A percentile compares a stretch with the other conserved stretches of the same genome.
Conservation (phyloP, 2,797 vertebrate genomes). For the Alcedo quadribrachys region DNA sequence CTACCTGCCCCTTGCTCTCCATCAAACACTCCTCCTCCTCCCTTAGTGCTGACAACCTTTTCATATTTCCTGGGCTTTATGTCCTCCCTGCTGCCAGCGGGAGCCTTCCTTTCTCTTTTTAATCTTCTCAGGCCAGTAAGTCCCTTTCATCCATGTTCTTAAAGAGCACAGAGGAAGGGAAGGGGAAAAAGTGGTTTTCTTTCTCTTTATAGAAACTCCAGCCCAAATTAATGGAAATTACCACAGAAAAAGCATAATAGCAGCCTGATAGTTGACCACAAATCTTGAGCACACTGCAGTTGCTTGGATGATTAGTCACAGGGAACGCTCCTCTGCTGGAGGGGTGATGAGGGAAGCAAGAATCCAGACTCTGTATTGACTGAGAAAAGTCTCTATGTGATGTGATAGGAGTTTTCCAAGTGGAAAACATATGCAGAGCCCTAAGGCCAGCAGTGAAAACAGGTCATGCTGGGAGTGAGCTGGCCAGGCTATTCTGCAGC, state of each 20-base stretch:
- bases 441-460: not conserved
- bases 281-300: not conserved
- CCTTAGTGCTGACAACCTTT: not conserved
- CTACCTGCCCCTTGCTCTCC: not conserved
- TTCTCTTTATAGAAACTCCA: not conserved
- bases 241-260: not conserved
- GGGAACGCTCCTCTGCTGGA: not conserved
- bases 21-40: not conserved
- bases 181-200: not conserved
- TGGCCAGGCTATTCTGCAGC: not conserved
- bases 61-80: not conserved
- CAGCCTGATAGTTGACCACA: not conserved
- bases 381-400: fast-evolving
- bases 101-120: conserved; percentile 9
- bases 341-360: not conserved
- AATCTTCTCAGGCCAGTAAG: not conserved
- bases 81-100: not conserved
- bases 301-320: not conserved
- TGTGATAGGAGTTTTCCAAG: not conserved
- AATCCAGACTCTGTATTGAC: not conserved
- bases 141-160: not conserved
- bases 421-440: not conserved
- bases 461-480: not conserved
- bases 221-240: not conserved
- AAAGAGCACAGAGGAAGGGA: not conserved